Conservation (phyloP, 2,888 invertebrate genomes). For the Oxyteleia sp. region DNA sequence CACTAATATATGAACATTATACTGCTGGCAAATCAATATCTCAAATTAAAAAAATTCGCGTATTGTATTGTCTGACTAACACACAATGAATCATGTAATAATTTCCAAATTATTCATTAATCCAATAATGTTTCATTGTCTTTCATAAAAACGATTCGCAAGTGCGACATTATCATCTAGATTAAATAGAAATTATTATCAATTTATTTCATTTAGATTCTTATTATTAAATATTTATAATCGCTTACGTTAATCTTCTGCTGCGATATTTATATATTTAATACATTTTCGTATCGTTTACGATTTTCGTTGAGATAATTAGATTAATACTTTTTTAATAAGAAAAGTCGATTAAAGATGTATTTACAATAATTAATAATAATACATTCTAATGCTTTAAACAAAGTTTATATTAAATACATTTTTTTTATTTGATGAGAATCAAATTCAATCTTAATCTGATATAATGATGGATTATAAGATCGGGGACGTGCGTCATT, state of each 20-base stretch:
- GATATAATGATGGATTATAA: background rate
- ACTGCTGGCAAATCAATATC: too few relatives aligned
- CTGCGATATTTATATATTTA: background rate
- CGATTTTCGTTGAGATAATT: too few relatives aligned
- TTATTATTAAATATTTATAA: conserved; percentile 2
- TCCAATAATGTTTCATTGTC: conserved; percentile 10
- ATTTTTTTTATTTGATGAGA: too few relatives aligned
- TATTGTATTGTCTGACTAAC: background rate
- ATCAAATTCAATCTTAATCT: background rate
- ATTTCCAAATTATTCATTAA: conserved; percentile 20
- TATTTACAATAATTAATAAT: too few relatives aligned
- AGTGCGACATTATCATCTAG: background rate
- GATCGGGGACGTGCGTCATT: background rate
- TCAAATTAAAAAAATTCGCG: too few relatives aligned
- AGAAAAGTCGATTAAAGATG: too few relatives aligned
- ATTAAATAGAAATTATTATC: conserved; percentile 17
- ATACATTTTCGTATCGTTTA: background rate
- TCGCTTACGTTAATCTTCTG: background rate
- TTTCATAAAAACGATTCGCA: background rate
- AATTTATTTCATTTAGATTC: background rate
- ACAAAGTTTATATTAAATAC: too few relatives aligned
- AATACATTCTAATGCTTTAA: too few relatives aligned
- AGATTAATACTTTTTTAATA: too few relatives aligned
- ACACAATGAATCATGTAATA: conserved; percentile 8
- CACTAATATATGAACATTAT: too few relatives aligned